Conservation (phyloP, 2,888 invertebrate genomes). For the Pollenia angustigena region DNA sequence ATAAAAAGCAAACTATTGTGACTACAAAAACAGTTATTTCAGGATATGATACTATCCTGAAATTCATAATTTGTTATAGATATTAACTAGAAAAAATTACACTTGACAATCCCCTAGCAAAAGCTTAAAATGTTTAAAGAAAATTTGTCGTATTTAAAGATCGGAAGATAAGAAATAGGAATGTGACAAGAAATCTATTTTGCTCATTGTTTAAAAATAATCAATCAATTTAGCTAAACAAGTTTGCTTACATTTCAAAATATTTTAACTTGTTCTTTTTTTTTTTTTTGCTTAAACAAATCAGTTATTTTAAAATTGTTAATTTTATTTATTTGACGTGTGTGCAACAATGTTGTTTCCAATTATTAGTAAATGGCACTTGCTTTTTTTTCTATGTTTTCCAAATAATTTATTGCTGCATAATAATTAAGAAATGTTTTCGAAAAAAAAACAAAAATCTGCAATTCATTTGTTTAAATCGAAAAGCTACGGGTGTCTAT, state of each 20-base stretch:
- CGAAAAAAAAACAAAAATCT: neutral
- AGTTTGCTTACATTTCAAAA: no score
- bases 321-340: neutral
- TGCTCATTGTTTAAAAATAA: neutral
- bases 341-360: constrained; percentile 23
- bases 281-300: neutral
- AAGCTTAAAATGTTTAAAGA: no score
- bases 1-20: no score
- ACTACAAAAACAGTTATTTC: no score
- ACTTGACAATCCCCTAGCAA: no score
- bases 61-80: no score
- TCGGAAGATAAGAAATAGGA: neutral
- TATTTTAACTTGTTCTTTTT: neutral
- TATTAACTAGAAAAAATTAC: no score
- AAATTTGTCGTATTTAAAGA: no score
- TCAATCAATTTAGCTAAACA: no score
- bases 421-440: constrained; percentile 17
- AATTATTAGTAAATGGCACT: constrained; percentile 33
- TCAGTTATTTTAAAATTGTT: neutral
- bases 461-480: constrained; percentile 14
- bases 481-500: constrained; percentile 20
- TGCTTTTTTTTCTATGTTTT: neutral
- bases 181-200: neutral
- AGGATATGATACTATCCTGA: no score
- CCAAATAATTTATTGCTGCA: constrained; percentile 6